phyloP scores from a whole-genome alignment of 2,113 vertebrate species.

The Felis catus region F.catus_Fca126_mat1.0 CM031416.1:124576001-124576500 shows the following conservation, averaged over 20 bases:
- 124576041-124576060: neutral
- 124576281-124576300: too few species aligned
- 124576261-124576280: too few species aligned
- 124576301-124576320: too few species aligned
- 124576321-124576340: neutral
- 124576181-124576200: too few species aligned
- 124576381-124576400: neutral
- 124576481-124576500: neutral
- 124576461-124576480: neutral
- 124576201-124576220: too few species aligned
- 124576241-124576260: too few species aligned
- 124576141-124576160: too few species aligned
- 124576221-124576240: too few species aligned
- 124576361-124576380: neutral
- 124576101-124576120: neutral
- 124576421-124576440: accelerated
- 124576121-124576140: too few species aligned
- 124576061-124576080: neutral
- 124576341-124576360: neutral
- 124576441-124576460: neutral
- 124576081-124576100: neutral
- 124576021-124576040: neutral
- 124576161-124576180: too few species aligned
- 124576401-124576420: neutral
- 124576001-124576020: neutral